Conservation (phyloP, 2,113 vertebrate species). For the Zosterops borbonicus region DNA sequence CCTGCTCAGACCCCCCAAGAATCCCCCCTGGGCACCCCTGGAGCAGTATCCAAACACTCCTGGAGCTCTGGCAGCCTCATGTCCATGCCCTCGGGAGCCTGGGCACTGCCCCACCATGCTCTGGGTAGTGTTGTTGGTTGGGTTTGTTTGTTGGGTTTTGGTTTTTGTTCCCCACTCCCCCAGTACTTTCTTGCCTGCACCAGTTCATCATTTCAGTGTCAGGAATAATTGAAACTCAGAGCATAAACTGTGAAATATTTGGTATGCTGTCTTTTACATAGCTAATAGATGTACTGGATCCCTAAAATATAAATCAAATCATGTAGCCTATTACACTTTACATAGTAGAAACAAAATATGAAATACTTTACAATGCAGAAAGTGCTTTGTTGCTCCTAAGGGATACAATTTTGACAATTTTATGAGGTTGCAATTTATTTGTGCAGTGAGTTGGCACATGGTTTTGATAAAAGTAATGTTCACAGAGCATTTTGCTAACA, state of each 20-base stretch:
- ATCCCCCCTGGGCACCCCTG: neutral
- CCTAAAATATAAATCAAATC: conserved; percentile 44
- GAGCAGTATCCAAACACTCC: fast-evolving
- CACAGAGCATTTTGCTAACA: neutral
- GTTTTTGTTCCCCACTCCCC: neutral
- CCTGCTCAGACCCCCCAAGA: neutral
- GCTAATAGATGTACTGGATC: conserved; percentile 13
- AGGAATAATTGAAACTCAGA: conserved; percentile 11
- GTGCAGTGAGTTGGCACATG: neutral
- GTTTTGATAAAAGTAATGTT: conserved; percentile 23
- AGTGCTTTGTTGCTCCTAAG: neutral
- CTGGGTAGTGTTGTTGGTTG: neutral
- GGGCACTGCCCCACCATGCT: neutral
- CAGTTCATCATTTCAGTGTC: neutral
- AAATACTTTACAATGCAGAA: conserved; percentile 18
- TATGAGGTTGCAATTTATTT: conserved; percentile 42
- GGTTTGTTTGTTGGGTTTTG: neutral
- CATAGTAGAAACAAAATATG: conserved; percentile 1
- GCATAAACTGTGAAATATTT: conserved; percentile 8
- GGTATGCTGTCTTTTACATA: neutral
- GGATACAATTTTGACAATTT: conserved; percentile 46
- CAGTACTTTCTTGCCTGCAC: neutral
- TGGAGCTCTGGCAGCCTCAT: neutral
- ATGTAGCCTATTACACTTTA: neutral
- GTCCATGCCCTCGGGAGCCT: neutral